Conservation (phyloP, 2,797 vertebrate genomes). For the Luscinia megarhynchos region DNA sequence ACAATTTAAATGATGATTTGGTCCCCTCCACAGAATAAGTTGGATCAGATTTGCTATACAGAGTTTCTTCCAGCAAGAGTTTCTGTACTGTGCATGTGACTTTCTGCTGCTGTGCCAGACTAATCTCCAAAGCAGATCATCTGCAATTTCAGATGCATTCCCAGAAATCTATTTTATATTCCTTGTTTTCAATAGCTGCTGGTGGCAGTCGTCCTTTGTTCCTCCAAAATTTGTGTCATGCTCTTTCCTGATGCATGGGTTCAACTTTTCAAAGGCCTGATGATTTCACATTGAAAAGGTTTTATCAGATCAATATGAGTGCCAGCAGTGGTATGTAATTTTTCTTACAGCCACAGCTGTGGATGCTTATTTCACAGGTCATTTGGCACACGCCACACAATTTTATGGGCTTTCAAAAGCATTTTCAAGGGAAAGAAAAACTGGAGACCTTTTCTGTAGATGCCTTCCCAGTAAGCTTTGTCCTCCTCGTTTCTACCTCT, state of each 20-base stretch:
- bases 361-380: slow-evolving; percentile 53
- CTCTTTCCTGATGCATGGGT: background rate
- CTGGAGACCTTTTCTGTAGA: background rate
- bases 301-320: background rate
- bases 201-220: background rate
- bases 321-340: background rate
- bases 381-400: slow-evolving; percentile 16
- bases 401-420: slow-evolving; percentile 22
- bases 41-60: background rate
- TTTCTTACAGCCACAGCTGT: slow-evolving; percentile 38
- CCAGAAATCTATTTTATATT: background rate
- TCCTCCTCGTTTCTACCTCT: background rate
- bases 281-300: background rate
- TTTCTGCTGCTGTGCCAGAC: background rate
- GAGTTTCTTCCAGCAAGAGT: background rate
- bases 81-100: background rate
- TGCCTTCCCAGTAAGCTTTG: background rate
- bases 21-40: background rate
- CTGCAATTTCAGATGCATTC: background rate
- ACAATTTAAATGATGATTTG: background rate
- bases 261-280: background rate
- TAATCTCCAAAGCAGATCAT: background rate
- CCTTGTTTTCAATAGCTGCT: background rate
- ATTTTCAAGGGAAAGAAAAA: slow-evolving; percentile 14
- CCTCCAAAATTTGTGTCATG: background rate